These are phyloP conservation scores for Polietes domitor DNA, from an alignment of 2,888 invertebrate species.

Conservation along the genomic window DNA sequence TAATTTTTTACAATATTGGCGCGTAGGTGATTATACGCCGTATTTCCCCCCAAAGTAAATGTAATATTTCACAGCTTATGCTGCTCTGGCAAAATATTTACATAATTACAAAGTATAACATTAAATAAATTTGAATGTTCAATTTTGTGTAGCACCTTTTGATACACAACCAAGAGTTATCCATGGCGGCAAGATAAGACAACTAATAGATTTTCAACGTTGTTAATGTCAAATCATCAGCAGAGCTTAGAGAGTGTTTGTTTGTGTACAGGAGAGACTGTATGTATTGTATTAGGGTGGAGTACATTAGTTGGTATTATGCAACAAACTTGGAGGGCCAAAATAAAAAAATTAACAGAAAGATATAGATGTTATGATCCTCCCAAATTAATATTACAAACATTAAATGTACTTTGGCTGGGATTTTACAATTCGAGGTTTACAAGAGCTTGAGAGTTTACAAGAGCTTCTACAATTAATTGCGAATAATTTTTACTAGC, in stretches of 20 bases:
- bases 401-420: no score
- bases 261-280: neutral
- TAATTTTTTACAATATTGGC: no score
- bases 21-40: no score
- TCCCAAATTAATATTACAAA: no score
- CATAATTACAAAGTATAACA: neutral
- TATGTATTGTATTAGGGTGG: neutral
- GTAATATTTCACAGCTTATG: neutral
- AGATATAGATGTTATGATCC: no score
- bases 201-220: neutral
- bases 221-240: neutral
- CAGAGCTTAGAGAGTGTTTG: neutral
- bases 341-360: no score
- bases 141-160: neutral
- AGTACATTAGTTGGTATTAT: no score
- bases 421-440: no score
- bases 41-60: neutral
- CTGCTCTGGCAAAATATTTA: neutral
- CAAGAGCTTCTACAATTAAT: no score
- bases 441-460: no score
- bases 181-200: neutral
- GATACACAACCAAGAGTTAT: neutral
- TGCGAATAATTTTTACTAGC: no score
- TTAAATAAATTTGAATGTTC: neutral
- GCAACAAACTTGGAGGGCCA: no score